A percentile compares a stretch with the other conserved stretches of the same genome.
Conservation (phyloP, 2,113 vertebrate species). For the Dryoscopus gambensis region DNA sequence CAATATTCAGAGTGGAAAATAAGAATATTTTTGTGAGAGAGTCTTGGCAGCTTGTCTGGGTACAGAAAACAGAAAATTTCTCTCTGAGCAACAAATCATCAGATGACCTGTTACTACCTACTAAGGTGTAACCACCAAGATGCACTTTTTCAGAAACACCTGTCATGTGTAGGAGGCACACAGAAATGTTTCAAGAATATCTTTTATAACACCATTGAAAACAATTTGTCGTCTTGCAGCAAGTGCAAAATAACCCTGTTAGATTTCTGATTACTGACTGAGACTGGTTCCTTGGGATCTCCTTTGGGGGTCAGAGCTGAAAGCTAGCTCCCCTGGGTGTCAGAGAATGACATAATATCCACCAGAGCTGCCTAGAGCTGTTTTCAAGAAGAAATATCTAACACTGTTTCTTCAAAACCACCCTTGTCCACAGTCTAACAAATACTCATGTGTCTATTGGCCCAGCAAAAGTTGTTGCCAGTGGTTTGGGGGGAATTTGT, state of each 20-base stretch:
- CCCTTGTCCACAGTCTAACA: neutral
- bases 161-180: neutral
- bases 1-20: neutral
- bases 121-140: neutral
- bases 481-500: neutral
- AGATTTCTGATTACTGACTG: neutral
- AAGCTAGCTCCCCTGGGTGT: neutral
- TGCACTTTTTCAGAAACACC: neutral
- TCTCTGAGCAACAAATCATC: neutral
- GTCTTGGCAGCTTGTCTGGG: neutral
- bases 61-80: neutral
- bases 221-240: neutral
- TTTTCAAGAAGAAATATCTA: neutral
- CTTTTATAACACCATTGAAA: neutral
- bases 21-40: neutral
- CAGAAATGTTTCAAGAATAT: neutral
- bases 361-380: neutral
- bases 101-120: neutral
- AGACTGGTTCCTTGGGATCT: neutral
- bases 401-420: neutral
- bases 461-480: neutral
- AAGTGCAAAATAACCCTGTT: neutral
- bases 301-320: neutral
- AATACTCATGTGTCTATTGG: neutral
- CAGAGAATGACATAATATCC: neutral